Base-by-base conservation (phyloP, 2,113 vertebrate genomes). In the Nerophis ophidion region DNA sequence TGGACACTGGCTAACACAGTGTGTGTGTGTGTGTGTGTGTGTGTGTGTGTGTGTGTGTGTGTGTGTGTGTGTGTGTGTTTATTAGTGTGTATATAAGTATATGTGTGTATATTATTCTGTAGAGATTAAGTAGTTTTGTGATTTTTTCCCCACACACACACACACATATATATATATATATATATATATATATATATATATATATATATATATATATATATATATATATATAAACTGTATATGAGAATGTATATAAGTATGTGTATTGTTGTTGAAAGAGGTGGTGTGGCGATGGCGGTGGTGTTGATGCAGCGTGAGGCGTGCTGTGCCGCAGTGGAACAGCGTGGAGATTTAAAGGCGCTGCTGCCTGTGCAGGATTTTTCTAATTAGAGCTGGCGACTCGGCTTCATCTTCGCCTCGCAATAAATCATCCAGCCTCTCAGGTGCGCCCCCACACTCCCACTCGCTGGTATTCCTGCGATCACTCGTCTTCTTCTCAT, bases 341-440 rank as follows among this genome's bases (percentile, higher is more conserved):
- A 64, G 60, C 77, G 70, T 53, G 0, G 75, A 87, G 84, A 85
- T 87, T 87, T 88, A 87, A 81, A 66, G 68, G 75, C 68, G 62
- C 78, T 82, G 88, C 84, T 87, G 87, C 87, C 81, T 87, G 73
- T 75, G 76, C 86, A 79, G 78, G 87, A 84, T 89, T 90, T 26
- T 91, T 89, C 81, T 89, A 91, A 91, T 91, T 91, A 89, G 89
- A 89, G 86, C 75, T 79, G 84, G 84, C 67, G 84, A 86, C 84
- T 84, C 66, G 83, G 83, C 84, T 86, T 75, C 76, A 64, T 85
- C 82, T 81, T 79, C 60, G 76, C 66, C 77, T 72, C 49, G 87
- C 84, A 85, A 89, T 91, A 91, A 90, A 91, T 91, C 89, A 89
- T 76, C 7, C 48, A 59, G 68, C 65, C 81, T 87, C 88, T 89